Conservation (phyloP, 2,113 vertebrate species). For the Plotosus lineatus region DNA sequence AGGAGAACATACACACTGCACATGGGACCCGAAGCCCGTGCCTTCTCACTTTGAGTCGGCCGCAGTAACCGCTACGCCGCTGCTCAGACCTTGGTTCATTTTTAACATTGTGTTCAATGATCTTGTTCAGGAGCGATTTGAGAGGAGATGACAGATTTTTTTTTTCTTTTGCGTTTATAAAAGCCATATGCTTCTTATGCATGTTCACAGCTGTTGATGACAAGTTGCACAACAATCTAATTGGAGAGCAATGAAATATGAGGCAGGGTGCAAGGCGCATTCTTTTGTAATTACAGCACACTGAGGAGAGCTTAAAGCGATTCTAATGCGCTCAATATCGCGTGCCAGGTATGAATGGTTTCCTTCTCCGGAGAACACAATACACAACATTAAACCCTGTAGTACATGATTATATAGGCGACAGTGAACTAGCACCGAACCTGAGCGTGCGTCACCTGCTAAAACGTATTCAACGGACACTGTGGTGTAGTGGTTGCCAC, state of each 20-base stretch:
- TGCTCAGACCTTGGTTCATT: background rate
- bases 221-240: slow-evolving; percentile 49
- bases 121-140: slow-evolving; percentile 6
- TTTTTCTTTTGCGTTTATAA: background rate
- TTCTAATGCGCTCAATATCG: slow-evolving; percentile 38
- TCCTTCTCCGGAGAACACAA: slow-evolving; percentile 26
- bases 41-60: too few species aligned
- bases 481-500: too few species aligned
- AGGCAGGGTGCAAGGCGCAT: slow-evolving; percentile 15
- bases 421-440: background rate
- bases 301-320: slow-evolving; percentile 30
- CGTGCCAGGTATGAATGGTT: slow-evolving; percentile 24
- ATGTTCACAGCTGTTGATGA: slow-evolving; percentile 50
- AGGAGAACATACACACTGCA: too few species aligned
- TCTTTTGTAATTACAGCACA: slow-evolving; percentile 48
- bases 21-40: too few species aligned
- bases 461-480: slow-evolving; percentile 17
- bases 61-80: too few species aligned
- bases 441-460: background rate
- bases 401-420: background rate
- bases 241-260: slow-evolving; percentile 48
- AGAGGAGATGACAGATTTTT: background rate
- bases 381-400: slow-evolving; percentile 21
- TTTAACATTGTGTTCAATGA: background rate
- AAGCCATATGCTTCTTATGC: slow-evolving; percentile 46